These are phyloP conservation scores for Paradoxurus hermaphroditus DNA, from an alignment of 2,113 vertebrate genomes.

Conservation along the genomic window DNA sequence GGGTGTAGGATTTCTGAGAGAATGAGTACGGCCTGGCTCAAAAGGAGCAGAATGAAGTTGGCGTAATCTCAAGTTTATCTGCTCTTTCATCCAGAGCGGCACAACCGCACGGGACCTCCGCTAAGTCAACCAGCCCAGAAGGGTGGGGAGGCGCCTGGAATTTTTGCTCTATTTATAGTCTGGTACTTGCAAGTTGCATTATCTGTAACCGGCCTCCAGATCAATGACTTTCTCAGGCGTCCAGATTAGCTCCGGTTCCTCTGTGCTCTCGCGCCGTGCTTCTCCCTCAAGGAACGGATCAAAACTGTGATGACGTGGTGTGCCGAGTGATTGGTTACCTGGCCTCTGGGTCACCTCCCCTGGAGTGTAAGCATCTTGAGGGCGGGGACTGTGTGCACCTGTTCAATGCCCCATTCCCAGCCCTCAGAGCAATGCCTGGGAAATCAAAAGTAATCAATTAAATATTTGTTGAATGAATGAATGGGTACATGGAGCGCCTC, in stretches of 20 bases:
- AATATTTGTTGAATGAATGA: neutral
- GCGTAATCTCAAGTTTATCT: neutral
- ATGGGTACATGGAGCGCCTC: neutral
- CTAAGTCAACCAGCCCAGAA: neutral
- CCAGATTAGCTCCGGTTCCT: neutral
- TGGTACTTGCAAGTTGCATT: neutral
- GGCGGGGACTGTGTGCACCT: neutral
- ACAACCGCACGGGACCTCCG: neutral
- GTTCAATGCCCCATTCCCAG: neutral
- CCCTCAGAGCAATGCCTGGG: too few species aligned
- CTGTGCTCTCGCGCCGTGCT: neutral
- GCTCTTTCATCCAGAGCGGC: neutral
- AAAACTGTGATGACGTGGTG: too few species aligned
- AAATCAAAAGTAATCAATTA: neutral
- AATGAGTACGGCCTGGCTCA: neutral
- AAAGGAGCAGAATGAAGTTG: neutral
- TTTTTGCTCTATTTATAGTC: neutral
- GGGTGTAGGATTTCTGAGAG: neutral
- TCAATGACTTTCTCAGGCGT: neutral
- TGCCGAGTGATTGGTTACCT: accelerated
- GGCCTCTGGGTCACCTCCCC: neutral
- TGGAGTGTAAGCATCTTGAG: neutral
- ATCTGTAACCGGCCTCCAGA: neutral
- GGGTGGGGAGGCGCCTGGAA: accelerated
- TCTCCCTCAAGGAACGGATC: neutral